A percentile compares a stretch with the other conserved stretches of the same genome.
phyloP scores from a whole-genome alignment of 2,888 invertebrate species.

The Pemphredon lugubris region DNA sequence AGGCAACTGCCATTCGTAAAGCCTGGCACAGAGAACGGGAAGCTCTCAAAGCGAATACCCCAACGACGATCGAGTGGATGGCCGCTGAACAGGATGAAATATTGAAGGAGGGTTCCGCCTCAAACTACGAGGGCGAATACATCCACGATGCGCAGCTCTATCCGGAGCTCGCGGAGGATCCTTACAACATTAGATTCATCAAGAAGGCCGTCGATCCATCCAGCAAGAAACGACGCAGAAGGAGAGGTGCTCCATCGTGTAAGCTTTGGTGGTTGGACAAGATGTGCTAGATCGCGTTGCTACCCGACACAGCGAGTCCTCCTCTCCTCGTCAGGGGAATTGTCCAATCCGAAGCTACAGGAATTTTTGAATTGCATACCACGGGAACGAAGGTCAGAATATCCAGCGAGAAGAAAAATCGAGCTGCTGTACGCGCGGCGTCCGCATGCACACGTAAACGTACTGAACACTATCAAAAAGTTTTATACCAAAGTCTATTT shows the following conservation, averaged over 20 bases:
- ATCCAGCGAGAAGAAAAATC: conserved; percentile 11
- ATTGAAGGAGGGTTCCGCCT: conserved; percentile 90
- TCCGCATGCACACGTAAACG: conserved; percentile 50
- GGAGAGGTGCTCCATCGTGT: conserved; percentile 83
- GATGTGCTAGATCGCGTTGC: conserved; percentile 71
- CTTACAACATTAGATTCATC: conserved; percentile 94
- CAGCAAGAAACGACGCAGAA: conserved; percentile 87
- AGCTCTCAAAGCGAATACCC: conserved; percentile 88
- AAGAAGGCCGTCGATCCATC: conserved; percentile 90
- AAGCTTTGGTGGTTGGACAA: conserved; percentile 82
- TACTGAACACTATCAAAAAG: conserved; percentile 82
- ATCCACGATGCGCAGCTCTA: conserved; percentile 94
- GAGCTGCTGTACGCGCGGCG: conserved; percentile 33
- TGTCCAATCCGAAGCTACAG: conserved; percentile 58
- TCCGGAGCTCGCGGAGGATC: conserved; percentile 97
- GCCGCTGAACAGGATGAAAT: conserved; percentile 94
- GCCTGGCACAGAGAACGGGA: conserved; percentile 97
- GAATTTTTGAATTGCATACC: conserved; percentile 39
- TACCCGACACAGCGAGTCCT: conserved; percentile 21
- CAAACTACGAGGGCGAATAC: conserved; percentile 95
- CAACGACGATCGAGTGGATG: conserved; percentile 92
- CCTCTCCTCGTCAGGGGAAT: conserved; percentile 50
- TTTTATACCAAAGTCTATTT: conserved; percentile 85
- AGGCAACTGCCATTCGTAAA: conserved; percentile 91
- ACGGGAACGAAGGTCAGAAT: neutral